These are phyloP conservation scores for Mustelus asterias DNA, from an alignment of 2,113 vertebrate species.

Conservation along the genomic window DNA sequence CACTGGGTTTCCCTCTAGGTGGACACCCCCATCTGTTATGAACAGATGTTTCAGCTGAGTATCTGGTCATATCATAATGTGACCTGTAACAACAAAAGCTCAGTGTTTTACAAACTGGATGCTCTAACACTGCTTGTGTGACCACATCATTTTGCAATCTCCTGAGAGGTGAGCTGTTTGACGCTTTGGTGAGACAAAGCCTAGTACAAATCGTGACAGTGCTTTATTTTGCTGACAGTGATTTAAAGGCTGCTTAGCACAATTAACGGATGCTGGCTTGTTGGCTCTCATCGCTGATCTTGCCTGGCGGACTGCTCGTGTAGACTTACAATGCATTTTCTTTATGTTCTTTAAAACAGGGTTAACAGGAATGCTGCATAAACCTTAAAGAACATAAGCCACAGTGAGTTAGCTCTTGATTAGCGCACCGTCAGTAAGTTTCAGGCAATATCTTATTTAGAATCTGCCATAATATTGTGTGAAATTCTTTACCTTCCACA, in stretches of 20 bases:
- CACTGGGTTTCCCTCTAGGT: not conserved
- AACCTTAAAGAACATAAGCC: not conserved
- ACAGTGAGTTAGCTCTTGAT: not conserved
- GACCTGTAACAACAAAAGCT: not conserved
- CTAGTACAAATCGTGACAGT: not conserved
- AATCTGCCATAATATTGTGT: not conserved
- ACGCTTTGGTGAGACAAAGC: not conserved
- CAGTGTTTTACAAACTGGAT: not conserved
- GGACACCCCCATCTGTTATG: not conserved
- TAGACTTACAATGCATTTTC: too few relatives aligned
- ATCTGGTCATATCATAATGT: not conserved
- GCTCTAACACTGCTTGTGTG: not conserved
- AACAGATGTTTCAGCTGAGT: conserved; percentile 12
- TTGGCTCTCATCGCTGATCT: not conserved
- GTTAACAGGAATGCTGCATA: not conserved
- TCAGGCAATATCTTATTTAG: not conserved
- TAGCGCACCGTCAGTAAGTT: not conserved
- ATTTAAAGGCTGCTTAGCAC: not conserved
- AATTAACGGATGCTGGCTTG: not conserved
- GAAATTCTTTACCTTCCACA: not conserved
- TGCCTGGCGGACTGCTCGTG: not conserved
- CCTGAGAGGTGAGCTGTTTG: not conserved
- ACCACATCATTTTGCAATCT: not conserved
- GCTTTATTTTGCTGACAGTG: not conserved
- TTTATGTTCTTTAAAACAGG: not conserved